A percentile compares a stretch with the other conserved stretches of the same genome.
These are phyloP conservation scores for Helicoverpa armigera DNA, from an alignment of 1,140 invertebrate genomes.

Conservation along the genomic window DNA sequence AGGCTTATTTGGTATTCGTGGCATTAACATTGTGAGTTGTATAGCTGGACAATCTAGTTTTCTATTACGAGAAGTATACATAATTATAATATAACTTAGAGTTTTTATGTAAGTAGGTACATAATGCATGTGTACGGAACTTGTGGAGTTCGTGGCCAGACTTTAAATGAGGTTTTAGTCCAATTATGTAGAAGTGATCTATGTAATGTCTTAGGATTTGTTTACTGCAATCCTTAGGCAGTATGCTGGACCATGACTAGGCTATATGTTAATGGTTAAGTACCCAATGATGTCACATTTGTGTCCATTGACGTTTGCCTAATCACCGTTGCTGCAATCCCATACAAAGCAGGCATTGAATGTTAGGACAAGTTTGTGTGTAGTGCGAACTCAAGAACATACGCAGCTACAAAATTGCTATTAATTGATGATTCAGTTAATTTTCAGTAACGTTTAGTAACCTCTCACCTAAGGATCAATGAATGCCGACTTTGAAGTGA, in stretches of 20 bases:
- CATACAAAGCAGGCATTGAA: too few relatives aligned
- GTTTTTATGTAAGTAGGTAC: conserved; percentile 14
- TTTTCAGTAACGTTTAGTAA: conserved; percentile 37
- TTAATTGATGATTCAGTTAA: conserved; percentile 34
- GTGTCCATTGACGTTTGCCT: neutral
- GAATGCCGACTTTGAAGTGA: neutral
- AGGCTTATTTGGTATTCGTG: conserved; percentile 69
- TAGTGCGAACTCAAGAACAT: too few relatives aligned
- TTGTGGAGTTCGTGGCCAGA: conserved; percentile 17
- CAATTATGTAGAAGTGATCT: conserved; percentile 24
- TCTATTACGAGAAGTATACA: conserved; percentile 54
- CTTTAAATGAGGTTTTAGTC: conserved; percentile 24
- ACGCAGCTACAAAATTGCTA: conserved; percentile 13
- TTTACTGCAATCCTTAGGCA: conserved; percentile 1
- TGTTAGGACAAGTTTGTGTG: too few relatives aligned
- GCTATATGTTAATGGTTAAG: neutral
- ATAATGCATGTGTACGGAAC: conserved; percentile 11
- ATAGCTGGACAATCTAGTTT: conserved; percentile 65
- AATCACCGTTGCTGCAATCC: neutral
- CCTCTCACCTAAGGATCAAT: conserved; percentile 32
- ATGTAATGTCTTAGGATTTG: conserved; percentile 23
- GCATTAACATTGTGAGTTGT: conserved; percentile 69
- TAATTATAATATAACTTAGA: conserved; percentile 46
- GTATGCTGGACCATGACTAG: neutral
- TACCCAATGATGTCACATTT: neutral